A percentile compares a stretch with the other conserved stretches of the same genome.
Evolutionary conservation across 2,888 invertebrate species (phyloP).

Genomic region (Xestobium rufovillosum): DNA sequence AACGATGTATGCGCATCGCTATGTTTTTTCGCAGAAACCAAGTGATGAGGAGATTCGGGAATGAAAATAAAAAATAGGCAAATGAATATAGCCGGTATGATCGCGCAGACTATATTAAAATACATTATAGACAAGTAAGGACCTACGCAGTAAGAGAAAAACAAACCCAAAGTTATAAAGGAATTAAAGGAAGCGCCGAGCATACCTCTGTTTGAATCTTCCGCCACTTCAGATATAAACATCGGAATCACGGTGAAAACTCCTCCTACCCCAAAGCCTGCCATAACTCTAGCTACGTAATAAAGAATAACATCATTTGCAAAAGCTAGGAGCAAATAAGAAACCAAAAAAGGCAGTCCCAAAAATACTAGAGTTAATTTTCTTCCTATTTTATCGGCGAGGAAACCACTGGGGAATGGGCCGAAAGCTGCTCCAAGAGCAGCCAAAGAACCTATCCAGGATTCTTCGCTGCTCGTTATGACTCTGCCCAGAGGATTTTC

Average conservation of each 20-base stretch:
- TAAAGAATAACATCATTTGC: conserved; percentile 22
- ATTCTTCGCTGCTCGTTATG: conserved; percentile 37
- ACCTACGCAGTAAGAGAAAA: conserved; percentile 41
- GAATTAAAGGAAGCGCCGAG: conserved; percentile 61
- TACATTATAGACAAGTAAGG: conserved; percentile 26
- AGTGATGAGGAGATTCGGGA: conserved; percentile 25
- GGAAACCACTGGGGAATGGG: conserved; percentile 59
- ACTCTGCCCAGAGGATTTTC: conserved; percentile 35
- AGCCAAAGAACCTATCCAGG: conserved; percentile 47
- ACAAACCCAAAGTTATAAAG: conserved; percentile 59
- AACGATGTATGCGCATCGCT: conserved; percentile 11
- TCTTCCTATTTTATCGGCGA: conserved; percentile 57
- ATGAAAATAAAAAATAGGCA: conserved; percentile 19
- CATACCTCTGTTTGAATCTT: conserved; percentile 69
- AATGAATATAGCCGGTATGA: conserved; percentile 22
- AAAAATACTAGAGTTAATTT: conserved; percentile 58
- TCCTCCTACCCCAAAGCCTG: conserved; percentile 60
- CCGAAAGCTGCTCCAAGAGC: conserved; percentile 49
- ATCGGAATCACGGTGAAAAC: conserved; percentile 68
- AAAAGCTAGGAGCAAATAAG: conserved; percentile 22
- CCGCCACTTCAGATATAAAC: conserved; percentile 80
- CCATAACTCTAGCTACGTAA: conserved; percentile 51
- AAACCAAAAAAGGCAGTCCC: conserved; percentile 56
- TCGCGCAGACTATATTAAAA: conserved; percentile 23
- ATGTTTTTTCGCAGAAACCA: conserved; percentile 8